Evolutionary conservation across 2,888 invertebrate species (phyloP).

Genomic region (Lordiphosa andalusiaca): DNA sequence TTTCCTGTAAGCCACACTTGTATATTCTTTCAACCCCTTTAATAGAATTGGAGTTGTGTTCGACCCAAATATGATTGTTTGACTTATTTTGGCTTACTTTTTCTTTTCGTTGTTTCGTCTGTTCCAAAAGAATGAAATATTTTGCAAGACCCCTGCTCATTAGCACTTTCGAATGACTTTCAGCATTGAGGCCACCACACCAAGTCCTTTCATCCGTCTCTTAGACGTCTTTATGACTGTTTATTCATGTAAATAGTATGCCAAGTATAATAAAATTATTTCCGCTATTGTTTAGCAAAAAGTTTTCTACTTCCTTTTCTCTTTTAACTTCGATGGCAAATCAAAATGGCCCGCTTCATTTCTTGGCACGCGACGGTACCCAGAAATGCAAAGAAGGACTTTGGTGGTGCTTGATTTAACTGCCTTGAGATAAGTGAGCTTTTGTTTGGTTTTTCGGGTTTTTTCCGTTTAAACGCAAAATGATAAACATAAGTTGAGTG

Average conservation of each 20-base stretch:
- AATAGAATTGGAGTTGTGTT: no score
- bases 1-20: no score
- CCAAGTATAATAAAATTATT: slow-evolving; percentile 64
- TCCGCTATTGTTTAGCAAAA: slow-evolving; percentile 57
- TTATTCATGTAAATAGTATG: slow-evolving; percentile 63
- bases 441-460: slow-evolving; percentile 44
- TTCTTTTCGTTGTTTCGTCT: slow-evolving; percentile 1
- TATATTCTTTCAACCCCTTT: no score
- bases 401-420: slow-evolving; percentile 52
- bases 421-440: slow-evolving; percentile 55
- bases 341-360: slow-evolving; percentile 45
- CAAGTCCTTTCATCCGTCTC: slow-evolving; percentile 32
- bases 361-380: slow-evolving; percentile 47
- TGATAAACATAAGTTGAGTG: slow-evolving; percentile 38
- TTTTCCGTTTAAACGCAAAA: slow-evolving; percentile 46
- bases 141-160: slow-evolving; percentile 34
- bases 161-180: slow-evolving; percentile 48
- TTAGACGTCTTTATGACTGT: slow-evolving; percentile 58
- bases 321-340: slow-evolving; percentile 37
- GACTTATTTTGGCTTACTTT: slow-evolving; percentile 1
- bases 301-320: slow-evolving; percentile 14
- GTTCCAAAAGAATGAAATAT: background rate
- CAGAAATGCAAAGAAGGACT: slow-evolving; percentile 24
- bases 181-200: slow-evolving; percentile 38
- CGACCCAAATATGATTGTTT: no score